These are phyloP conservation scores for Myotis yumanensis DNA, from an alignment of 2,113 vertebrate genomes.

Conservation along the genomic window DNA sequence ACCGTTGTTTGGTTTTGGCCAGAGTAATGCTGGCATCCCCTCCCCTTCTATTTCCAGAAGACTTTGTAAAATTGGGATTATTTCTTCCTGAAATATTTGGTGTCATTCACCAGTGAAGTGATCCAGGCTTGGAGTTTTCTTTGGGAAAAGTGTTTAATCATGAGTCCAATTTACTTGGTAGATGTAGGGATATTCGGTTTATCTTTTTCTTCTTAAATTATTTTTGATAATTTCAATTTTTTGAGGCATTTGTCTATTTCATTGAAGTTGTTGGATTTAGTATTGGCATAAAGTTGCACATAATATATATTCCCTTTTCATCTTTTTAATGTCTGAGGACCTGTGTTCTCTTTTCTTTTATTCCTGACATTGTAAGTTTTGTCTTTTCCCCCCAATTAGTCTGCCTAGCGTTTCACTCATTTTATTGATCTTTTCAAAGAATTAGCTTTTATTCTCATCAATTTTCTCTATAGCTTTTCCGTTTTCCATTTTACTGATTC, in stretches of 20 bases:
- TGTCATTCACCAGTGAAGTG: not conserved
- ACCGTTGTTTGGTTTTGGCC: conserved; percentile 6
- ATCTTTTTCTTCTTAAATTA: not conserved
- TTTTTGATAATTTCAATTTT: conserved; percentile 16
- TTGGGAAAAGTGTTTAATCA: not conserved
- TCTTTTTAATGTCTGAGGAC: conserved; percentile 9
- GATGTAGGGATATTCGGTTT: not conserved
- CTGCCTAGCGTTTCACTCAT: not conserved
- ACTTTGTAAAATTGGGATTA: not conserved
- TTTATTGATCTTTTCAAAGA: conserved; percentile 25
- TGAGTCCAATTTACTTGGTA: not conserved
- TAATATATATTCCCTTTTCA: conserved; percentile 21
- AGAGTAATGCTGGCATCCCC: not conserved
- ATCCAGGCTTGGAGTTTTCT: not conserved
- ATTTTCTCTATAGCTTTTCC: conserved; percentile 10
- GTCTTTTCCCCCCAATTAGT: not conserved
- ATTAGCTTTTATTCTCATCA: conserved; percentile 33
- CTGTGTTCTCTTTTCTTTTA: not conserved
- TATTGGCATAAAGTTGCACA: not conserved
- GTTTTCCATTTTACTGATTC: conserved; percentile 26
- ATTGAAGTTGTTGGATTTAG: conserved; percentile 19
- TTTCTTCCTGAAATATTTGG: conserved; percentile 21
- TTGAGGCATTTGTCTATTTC: conserved; percentile 33
- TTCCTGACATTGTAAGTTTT: conserved; percentile 11
- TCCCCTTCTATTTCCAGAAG: conserved; percentile 19